Percentiles rank a stretch among this genome's conserved stretches.
phyloP scores from a whole-genome alignment of 2,797 vertebrate species.

The Rhinogobio ventralis region DNA sequence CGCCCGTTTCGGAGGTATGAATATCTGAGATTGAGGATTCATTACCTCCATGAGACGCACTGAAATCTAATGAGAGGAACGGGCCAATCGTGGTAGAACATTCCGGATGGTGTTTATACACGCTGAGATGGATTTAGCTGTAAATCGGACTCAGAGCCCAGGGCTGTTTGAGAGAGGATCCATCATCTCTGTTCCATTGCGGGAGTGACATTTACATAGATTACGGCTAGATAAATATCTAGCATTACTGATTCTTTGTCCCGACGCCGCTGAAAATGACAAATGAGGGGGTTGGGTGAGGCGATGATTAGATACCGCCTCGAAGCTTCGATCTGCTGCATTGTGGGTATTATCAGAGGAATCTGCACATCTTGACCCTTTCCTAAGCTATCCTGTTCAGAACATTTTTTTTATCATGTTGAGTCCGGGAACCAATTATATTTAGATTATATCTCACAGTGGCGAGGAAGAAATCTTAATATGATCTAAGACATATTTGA shows the following conservation, averaged over 20 bases:
- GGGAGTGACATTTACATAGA: constrained; percentile 52
- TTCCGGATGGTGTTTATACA: constrained; percentile 52
- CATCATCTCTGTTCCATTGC: constrained; percentile 51
- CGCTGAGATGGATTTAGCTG: constrained; percentile 41
- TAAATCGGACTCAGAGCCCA: constrained; percentile 49
- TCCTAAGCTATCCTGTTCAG: not conserved
- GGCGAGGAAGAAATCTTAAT: constrained; percentile 22
- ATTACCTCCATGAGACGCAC: constrained; percentile 1
- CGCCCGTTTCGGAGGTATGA: not conserved
- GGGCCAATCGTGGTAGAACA: constrained; percentile 6
- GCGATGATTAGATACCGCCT: constrained; percentile 39
- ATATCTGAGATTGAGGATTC: constrained; percentile 29
- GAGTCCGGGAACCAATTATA: constrained; percentile 33
- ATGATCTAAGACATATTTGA: constrained; percentile 26
- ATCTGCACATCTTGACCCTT: constrained; percentile 36
- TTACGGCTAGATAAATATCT: constrained; percentile 56
- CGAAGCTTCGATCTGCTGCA: constrained; percentile 8
- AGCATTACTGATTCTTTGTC: constrained; percentile 40
- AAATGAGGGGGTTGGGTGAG: constrained; percentile 37
- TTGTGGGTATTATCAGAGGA: constrained; percentile 36
- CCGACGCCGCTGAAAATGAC: constrained; percentile 33
- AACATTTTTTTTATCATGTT: constrained; percentile 3
- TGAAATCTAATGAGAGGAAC: constrained; percentile 19
- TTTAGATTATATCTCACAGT: constrained; percentile 39
- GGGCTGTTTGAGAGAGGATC: constrained; percentile 47